A percentile compares a stretch with the other conserved stretches of the same genome.
Evolutionary conservation across 2,888 invertebrate genomes (phyloP).

Genomic region (Nasonovia ribisnigri): DNA sequence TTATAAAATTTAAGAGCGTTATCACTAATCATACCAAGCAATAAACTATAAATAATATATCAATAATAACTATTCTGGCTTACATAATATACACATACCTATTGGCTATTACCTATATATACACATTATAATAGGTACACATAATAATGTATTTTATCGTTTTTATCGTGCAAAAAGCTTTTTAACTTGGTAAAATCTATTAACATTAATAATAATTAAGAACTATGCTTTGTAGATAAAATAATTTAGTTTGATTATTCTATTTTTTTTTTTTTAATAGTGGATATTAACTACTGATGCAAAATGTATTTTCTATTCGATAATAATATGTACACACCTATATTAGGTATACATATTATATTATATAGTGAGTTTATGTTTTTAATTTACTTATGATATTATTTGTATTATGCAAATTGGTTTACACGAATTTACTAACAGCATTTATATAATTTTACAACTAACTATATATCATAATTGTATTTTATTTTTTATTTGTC

Average conservation of each 20-base stretch:
- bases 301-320: neutral
- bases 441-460: neutral
- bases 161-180: neutral
- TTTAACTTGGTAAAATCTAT: neutral
- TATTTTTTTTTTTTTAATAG: neutral
- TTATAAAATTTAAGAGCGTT: neutral
- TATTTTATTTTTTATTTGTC: neutral
- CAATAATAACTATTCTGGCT: neutral
- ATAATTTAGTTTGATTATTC: neutral
- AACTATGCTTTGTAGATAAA: neutral
- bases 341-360: too few relatives aligned
- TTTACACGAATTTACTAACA: neutral
- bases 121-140: neutral
- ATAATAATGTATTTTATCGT: neutral
- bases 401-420: neutral
- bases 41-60: neutral
- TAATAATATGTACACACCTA: neutral
- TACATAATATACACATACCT: neutral
- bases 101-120: neutral
- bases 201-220: neutral
- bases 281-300: neutral
- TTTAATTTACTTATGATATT: neutral
- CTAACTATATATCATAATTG: neutral
- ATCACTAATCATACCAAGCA: neutral
- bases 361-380: neutral